Base-by-base conservation (phyloP, 2,797 vertebrate genomes). In the Catostomus latipinnis region DNA sequence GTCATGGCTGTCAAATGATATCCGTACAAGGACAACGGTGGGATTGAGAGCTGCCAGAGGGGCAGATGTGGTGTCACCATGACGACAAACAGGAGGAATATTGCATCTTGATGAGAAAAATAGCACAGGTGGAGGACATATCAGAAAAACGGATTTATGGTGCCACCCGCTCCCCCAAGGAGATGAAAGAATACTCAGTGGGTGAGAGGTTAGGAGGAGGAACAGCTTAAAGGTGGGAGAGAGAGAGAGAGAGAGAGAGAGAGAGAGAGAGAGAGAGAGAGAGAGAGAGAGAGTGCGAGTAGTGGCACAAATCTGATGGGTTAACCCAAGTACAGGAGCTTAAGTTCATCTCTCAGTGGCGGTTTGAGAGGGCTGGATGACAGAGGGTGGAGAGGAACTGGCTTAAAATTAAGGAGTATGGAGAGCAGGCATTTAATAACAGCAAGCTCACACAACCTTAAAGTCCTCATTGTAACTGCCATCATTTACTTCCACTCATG, bases 311-410 rank as follows among this genome's bases (percentile, higher is more conserved):
- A 46, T 43, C 1, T 0, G 46, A 49, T 73, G 0, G 71, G 72
- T 62, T 60, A 65, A 72, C 71, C 0, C 7, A 8, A 22, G 12
- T 43, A 52, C 50, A 54, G 67, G 50, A 74, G 65, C 14, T 67
- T 76, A 76, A 46, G 65, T 65, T 75, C 50, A 43, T 13, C 57
- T 45, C 54, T 18, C 54, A 13, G 3, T 71, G 54, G 53, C 34
- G 58, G 61, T 54, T 58, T n/a, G 66, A 60, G 75, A 77, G 56
- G 75, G 45, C 50, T 61, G 1, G 7, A 78, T 61, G 48, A 46
- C 62, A 78, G 54, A 9, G 14, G 75, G 46, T 58, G 54, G 66
- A 78, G 48, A 69, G 48, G 8, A 6, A 70, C 22, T 0, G 7
- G 18, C 54, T 78, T 70, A 50, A 13, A 52, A 18, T 53, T n/a